A percentile compares a stretch with the other conserved stretches of the same genome.
These are phyloP conservation scores for Falcunculus frontatus DNA, from an alignment of 2,113 vertebrate species.

Conservation along the genomic window DNA sequence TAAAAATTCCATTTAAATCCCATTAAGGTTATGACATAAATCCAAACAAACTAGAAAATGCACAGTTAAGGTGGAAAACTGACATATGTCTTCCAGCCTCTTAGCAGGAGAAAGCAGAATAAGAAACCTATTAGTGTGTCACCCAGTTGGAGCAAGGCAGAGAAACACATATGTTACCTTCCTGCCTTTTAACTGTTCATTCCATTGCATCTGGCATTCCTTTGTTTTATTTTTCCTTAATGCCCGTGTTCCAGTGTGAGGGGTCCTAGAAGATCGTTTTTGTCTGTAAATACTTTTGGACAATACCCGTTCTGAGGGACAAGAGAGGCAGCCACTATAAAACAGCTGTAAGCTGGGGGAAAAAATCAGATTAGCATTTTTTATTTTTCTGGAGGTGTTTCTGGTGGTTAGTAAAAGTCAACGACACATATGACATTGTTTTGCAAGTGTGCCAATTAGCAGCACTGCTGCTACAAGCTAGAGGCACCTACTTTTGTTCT, in stretches of 20 bases:
- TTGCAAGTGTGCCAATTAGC: constrained; percentile 49
- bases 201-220: background rate
- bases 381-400: constrained; percentile 58
- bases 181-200: constrained; percentile 10
- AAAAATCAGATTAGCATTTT: constrained; percentile 14
- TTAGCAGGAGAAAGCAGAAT: constrained; percentile 41
- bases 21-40: constrained; percentile 82
- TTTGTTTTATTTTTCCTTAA: constrained; percentile 31
- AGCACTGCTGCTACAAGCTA: background rate
- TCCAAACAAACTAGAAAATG: constrained; percentile 81
- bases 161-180: constrained; percentile 40
- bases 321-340: background rate
- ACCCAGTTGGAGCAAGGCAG: constrained; percentile 10
- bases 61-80: constrained; percentile 74
- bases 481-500: background rate
- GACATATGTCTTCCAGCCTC: constrained; percentile 73
- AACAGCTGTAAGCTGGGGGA: background rate
- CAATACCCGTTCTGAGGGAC: background rate
- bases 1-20: constrained; percentile 82
- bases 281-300: constrained; percentile 33
- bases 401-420: constrained; percentile 51
- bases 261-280: constrained; percentile 43
- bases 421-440: constrained; percentile 48
- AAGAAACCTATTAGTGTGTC: constrained; percentile 53
- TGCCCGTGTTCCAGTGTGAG: background rate